Percentiles rank a stretch among this genome's conserved stretches.
phyloP scores from a whole-genome alignment of 2,888 invertebrate genomes.

The Phortica okadai region DNA sequence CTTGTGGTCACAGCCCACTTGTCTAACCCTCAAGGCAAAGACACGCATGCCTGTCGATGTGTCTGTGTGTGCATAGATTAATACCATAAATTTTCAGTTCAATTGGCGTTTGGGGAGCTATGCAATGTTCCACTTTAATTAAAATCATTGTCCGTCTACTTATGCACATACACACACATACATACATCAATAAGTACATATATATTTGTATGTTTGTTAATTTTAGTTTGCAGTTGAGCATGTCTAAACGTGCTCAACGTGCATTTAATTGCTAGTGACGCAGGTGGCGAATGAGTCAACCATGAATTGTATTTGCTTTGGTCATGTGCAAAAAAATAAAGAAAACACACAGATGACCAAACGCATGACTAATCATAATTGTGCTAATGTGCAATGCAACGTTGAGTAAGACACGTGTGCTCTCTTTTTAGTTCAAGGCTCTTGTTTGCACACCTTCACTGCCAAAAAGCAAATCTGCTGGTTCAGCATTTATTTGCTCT shows the following conservation, averaged over 20 bases:
- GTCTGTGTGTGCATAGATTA: slow-evolving; percentile 6
- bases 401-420: too few species aligned
- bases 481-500: too few species aligned
- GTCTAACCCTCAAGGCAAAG: background rate
- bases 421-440: too few species aligned
- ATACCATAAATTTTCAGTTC: slow-evolving; percentile 48
- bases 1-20: background rate
- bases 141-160: slow-evolving; percentile 49
- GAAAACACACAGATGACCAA: too few species aligned
- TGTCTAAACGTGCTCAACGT: too few species aligned
- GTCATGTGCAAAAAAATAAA: too few species aligned
- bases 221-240: background rate
- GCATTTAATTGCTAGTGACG: slow-evolving; percentile 10
- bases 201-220: background rate
- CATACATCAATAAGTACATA: background rate
- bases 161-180: background rate
- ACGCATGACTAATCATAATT: too few species aligned
- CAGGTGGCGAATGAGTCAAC: too few species aligned
- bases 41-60: background rate
- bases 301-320: too few species aligned
- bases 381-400: too few species aligned
- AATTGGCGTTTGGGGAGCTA: slow-evolving; percentile 65
- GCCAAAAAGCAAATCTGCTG: too few species aligned
- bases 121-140: slow-evolving; percentile 64
- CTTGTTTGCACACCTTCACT: too few species aligned